Conservation (phyloP, 30 jellyfish, hydroid and myxozoan genomes). For the Cassiopea andromeda region DNA sequence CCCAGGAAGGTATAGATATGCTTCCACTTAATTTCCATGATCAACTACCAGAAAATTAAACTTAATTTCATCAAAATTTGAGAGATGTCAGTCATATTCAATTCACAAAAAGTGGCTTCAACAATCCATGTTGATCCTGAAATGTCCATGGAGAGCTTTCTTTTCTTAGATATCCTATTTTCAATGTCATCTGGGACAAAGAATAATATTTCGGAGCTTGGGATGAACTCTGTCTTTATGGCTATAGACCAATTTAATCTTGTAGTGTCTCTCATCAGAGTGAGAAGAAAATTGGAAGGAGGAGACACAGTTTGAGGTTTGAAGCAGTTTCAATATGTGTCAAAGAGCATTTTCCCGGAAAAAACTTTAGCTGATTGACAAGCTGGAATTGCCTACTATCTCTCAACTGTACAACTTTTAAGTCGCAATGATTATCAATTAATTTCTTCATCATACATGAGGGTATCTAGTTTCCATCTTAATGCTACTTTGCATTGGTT, state of each 20-base stretch:
- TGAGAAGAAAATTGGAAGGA: background rate
- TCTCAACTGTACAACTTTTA: no score
- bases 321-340: no score
- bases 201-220: background rate
- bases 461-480: no score
- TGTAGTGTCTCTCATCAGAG: background rate
- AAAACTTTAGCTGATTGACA: no score
- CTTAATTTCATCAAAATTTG: background rate
- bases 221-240: background rate
- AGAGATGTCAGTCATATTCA: background rate
- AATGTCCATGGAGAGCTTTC: background rate
- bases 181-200: background rate
- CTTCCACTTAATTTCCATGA: background rate
- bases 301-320: no score
- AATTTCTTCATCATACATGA: no score
- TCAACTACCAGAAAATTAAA: background rate
- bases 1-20: background rate
- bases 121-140: background rate
- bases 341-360: no score
- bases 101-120: background rate
- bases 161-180: background rate
- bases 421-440: no score
- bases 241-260: background rate
- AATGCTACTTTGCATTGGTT: no score
- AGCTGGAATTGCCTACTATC: no score